Percentiles rank a stretch among this genome's conserved stretches.
These are phyloP conservation scores for Chlorodrepanis virens DNA, from an alignment of 2,113 vertebrate species.

Conservation along the genomic window DNA sequence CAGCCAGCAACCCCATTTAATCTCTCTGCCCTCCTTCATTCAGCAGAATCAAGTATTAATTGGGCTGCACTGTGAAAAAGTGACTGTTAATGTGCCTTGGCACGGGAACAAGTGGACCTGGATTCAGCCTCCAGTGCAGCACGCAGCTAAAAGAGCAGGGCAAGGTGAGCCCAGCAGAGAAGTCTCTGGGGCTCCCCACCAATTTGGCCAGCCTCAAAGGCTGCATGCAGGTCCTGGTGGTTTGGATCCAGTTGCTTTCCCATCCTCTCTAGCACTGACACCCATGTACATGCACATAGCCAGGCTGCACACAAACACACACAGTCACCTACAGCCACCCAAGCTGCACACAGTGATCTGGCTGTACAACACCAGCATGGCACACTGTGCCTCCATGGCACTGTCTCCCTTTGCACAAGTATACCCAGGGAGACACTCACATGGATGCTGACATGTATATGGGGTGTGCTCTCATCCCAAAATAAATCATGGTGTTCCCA, in stretches of 20 bases:
- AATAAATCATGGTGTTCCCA: not conserved
- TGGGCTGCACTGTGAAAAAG: not conserved
- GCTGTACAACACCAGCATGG: not conserved
- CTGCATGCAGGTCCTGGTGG: not conserved
- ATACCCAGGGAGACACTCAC: not conserved
- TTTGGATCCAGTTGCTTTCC: not conserved
- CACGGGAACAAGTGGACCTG: not conserved
- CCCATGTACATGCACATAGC: accelerated
- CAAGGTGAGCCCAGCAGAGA: not conserved
- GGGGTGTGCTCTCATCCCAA: not conserved
- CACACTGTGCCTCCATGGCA: not conserved
- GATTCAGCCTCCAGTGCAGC: not conserved
- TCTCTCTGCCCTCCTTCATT: conserved; percentile 30
- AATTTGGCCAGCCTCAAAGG: not conserved
- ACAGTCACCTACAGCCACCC: not conserved
- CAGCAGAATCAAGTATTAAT: conserved; percentile 49
- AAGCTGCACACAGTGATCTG: accelerated
- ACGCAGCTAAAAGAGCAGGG: accelerated
- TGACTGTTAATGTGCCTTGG: not conserved
- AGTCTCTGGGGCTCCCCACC: not conserved
- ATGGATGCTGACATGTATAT: accelerated
- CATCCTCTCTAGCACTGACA: not conserved
- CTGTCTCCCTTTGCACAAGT: not conserved
- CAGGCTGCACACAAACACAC: not conserved
- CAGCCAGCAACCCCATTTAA: conserved; percentile 16